Base-by-base conservation (phyloP, 2,113 vertebrate species). In the Dolichotis patagonum region DNA sequence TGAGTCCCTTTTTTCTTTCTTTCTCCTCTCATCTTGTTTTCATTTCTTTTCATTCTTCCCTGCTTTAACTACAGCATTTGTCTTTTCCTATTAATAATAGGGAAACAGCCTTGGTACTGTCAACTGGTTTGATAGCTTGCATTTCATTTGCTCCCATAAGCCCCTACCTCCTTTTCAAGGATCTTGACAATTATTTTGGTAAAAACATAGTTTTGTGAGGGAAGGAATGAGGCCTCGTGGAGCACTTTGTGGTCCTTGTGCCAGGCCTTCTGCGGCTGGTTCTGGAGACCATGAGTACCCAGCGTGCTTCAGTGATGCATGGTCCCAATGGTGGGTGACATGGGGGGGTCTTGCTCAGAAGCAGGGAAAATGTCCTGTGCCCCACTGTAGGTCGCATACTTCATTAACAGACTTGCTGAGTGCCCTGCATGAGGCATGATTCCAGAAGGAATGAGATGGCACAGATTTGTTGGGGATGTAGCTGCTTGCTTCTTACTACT, bases 211-310 rank as follows among this genome's bases (percentile, higher is more conserved):
- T 54, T 75, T 85, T 56, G 78, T 58, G 71, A 22, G 20, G 43
- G 6, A 7, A 9, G 8, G 13, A 26, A 46, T 71, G 75, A 54
- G 24, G 11, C 19, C 56, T 88, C 35, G 26, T 1, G 5, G 84
- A 97, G 85, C 82, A 92, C 85, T 89, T 86, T 85, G 89, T 94
- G 91, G 96, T 96, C 95, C 73, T 69, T 78, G 86, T 92, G 92
- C 96, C 96, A 81, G 94, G 91, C 80, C 78, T 95, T 95, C 65
- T 82, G 69, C 32, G 7, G 83, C 2, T 26, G 49, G n/a, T 30
- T 65, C 62, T 82, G 62, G 80, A 85, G 73, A 3, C 12, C 26
- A 0, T 6, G 17, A 85, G 41, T 13, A 41, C 14, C 63, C 10
- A 0, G 22, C 41, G 5, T 77, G 19, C 56, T 12, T 4, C n/a